These are phyloP conservation scores for Halocynthia roretzi DNA, from an alignment of 23 tunicate genomes.

Conservation along the genomic window DNA sequence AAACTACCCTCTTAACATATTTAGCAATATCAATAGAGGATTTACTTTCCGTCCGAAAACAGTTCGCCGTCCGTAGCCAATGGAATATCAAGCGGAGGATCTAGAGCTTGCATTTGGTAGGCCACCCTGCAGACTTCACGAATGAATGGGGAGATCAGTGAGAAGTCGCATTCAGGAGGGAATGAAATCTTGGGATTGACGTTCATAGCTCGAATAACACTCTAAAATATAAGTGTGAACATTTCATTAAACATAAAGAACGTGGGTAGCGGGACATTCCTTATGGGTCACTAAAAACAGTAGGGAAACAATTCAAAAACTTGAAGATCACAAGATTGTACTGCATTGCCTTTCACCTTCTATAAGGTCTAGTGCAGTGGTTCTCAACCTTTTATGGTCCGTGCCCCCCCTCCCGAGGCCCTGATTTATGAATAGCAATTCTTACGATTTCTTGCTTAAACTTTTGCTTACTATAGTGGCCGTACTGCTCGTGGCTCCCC, in stretches of 20 bases:
- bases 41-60: conserved; percentile 39
- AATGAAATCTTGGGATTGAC: conserved; percentile 91
- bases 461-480: too few species aligned
- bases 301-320: too few species aligned
- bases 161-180: conserved; percentile 97
- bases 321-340: too few species aligned
- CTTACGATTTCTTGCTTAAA: too few species aligned
- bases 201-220: conserved; percentile 95
- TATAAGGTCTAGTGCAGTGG: too few species aligned
- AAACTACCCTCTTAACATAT: neutral
- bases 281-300: too few species aligned
- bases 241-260: neutral
- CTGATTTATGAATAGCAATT: too few species aligned
- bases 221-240: conserved; percentile 27
- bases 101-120: conserved; percentile 91
- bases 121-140: conserved; percentile 93
- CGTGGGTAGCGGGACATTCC: too few species aligned
- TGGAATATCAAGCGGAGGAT: conserved; percentile 88
- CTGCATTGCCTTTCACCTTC: too few species aligned
- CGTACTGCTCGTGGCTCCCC: too few species aligned
- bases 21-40: neutral
- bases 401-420: too few species aligned
- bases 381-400: too few species aligned
- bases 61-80: conserved; percentile 92
- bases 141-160: conserved; percentile 72